Percentiles rank a stretch among this genome's conserved stretches.
Evolutionary conservation across 2,797 vertebrate genomes (phyloP).

Genomic region (Menidia menidia): DNA sequence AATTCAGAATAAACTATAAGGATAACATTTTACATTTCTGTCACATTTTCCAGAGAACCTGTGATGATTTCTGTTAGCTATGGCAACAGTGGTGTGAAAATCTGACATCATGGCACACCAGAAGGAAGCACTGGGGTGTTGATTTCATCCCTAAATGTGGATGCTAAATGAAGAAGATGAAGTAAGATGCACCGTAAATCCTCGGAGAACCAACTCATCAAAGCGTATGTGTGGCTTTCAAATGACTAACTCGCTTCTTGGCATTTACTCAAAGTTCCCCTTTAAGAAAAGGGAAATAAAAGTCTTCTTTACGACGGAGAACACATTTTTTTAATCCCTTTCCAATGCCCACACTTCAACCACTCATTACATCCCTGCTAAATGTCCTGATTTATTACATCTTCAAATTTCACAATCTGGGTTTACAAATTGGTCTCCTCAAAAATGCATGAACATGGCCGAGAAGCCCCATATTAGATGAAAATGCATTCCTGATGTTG

Average conservation of each 20-base stretch:
- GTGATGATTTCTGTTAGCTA: not conserved
- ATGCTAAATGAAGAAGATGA: conserved; percentile 41
- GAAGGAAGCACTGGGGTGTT: conserved; percentile 22
- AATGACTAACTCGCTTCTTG: conserved; percentile 59
- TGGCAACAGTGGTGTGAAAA: not conserved
- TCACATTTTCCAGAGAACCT: not conserved
- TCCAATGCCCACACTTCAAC: conserved; percentile 70
- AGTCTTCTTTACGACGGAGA: conserved; percentile 49
- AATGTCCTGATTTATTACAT: conserved; percentile 78
- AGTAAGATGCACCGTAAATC: conserved; percentile 13
- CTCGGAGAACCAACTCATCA: conserved; percentile 40
- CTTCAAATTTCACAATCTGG: conserved; percentile 79
- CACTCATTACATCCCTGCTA: conserved; percentile 60
- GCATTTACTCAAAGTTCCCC: conserved; percentile 42
- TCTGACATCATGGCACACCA: not conserved
- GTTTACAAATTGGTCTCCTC: conserved; percentile 76
- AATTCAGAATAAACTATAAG: not conserved
- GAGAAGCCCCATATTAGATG: conserved; percentile 58
- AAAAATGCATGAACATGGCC: conserved; percentile 72
- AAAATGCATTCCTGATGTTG: conserved; percentile 79
- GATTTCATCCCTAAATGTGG: conserved; percentile 29
- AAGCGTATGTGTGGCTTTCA: conserved; percentile 55
- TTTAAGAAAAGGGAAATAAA: conserved; percentile 53
- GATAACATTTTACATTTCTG: not conserved
- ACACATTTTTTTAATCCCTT: conserved; percentile 55